These are phyloP conservation scores for Capromys pilorides DNA, from an alignment of 2,797 vertebrate species.

Conservation along the genomic window DNA sequence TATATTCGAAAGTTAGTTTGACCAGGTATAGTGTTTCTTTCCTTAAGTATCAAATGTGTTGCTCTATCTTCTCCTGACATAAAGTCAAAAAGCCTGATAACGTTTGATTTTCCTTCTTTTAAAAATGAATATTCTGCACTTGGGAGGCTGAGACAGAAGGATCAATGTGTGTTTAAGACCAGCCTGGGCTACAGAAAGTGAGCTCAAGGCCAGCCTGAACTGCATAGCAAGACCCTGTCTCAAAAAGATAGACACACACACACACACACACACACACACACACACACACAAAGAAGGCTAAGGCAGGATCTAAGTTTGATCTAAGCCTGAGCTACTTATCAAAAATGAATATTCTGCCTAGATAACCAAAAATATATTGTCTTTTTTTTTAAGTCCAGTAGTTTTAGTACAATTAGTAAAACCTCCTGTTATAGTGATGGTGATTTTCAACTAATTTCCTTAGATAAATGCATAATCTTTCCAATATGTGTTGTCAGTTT, in stretches of 20 bases:
- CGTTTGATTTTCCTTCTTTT: not conserved
- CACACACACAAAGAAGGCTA: no score
- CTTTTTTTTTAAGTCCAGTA: not conserved
- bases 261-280: no score
- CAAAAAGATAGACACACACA: no score
- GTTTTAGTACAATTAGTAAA: conserved; percentile 24
- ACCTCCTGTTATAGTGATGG: not conserved
- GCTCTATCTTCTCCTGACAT: not conserved
- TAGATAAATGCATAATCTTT: not conserved
- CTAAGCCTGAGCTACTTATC: no score
- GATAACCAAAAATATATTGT: not conserved
- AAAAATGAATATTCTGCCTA: not conserved
- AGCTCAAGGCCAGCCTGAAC: no score
- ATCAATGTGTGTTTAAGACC: no score
- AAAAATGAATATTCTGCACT: not conserved
- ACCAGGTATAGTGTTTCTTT: not conserved
- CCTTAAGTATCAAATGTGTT: not conserved
- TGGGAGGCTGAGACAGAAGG: no score
- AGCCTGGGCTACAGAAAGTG: no score
- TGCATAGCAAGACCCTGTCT: no score
- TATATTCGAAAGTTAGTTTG: not conserved
- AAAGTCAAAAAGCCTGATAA: not conserved
- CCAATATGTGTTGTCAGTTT: not conserved
- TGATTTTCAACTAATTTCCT: conserved; percentile 6
- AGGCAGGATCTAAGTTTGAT: no score